Conservation (phyloP, 1,140 invertebrate genomes). For the Monomorium pharaonis region DNA sequence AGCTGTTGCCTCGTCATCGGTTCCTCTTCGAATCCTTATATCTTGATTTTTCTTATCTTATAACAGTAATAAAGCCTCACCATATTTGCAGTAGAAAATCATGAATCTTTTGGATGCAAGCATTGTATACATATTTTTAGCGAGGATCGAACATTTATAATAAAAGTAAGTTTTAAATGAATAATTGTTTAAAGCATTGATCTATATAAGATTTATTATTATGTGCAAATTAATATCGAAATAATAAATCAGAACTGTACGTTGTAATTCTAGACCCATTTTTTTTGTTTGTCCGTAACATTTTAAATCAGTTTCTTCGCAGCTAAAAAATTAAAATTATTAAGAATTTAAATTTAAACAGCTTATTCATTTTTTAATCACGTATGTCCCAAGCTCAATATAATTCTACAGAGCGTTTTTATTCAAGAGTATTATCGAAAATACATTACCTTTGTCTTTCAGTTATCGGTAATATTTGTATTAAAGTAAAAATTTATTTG, state of each 20-base stretch:
- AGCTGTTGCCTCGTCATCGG: not conserved
- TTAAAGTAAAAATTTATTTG: not conserved
- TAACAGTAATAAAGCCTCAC: not conserved
- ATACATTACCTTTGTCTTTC: not conserved
- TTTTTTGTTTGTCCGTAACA: not conserved
- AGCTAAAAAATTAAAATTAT: conserved; percentile 12
- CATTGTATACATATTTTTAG: not conserved
- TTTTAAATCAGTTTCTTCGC: not conserved
- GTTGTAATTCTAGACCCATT: not conserved
- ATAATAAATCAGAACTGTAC: not conserved
- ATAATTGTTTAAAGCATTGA: not conserved
- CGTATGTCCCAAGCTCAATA: not conserved
- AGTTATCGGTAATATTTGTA: not conserved
- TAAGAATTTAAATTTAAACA: not conserved
- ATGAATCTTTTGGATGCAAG: not conserved
- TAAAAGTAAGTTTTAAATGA: not conserved
- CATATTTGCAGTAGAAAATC: not conserved
- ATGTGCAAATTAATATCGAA: not conserved
- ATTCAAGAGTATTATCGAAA: not conserved
- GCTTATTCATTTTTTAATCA: not conserved
- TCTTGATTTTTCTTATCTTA: not conserved
- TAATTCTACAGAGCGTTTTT: not conserved
- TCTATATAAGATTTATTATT: not conserved
- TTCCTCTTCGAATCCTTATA: not conserved
- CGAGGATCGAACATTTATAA: not conserved